Percentiles rank a stretch among this genome's conserved stretches.
Conservation (phyloP, 1,140 invertebrate genomes). For the Plutomurus gul region DNA sequence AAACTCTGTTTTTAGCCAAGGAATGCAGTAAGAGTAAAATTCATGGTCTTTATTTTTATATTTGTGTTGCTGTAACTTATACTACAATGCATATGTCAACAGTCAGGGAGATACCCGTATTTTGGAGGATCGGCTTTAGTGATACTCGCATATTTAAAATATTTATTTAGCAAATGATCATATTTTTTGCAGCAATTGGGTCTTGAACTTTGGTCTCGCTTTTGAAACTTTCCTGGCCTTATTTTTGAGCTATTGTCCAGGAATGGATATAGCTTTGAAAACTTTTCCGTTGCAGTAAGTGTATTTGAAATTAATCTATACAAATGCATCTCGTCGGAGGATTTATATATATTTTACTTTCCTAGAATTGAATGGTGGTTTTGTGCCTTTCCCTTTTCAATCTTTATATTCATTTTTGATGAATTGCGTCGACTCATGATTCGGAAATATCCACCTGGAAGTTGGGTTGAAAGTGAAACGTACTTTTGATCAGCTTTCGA, state of each 20-base stretch:
- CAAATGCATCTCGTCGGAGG: neutral
- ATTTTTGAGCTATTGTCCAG: constrained; percentile 66
- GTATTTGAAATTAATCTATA: constrained; percentile 45
- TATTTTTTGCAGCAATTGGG: constrained; percentile 68
- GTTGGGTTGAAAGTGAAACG: constrained; percentile 77
- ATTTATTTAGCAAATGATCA: neutral
- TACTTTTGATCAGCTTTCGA: too few species aligned
- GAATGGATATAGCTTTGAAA: constrained; percentile 57
- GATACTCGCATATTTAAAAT: neutral
- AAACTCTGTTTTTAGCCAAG: constrained; percentile 68
- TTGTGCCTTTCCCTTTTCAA: constrained; percentile 73
- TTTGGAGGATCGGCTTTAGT: too few species aligned
- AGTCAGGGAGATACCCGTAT: too few species aligned
- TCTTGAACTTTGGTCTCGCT: constrained; percentile 75
- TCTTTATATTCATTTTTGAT: constrained; percentile 78
- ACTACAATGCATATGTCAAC: too few species aligned
- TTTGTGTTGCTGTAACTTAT: too few species aligned
- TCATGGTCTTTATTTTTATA: neutral
- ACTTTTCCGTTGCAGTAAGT: constrained; percentile 62
- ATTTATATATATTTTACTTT: neutral
- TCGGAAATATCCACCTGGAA: constrained; percentile 65
- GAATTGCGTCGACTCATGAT: constrained; percentile 71
- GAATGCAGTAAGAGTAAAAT: constrained; percentile 63
- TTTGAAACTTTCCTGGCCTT: constrained; percentile 74
- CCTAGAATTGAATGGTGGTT: constrained; percentile 74